Base-by-base conservation (phyloP, 2,797 vertebrate species). In the Cossypha niveicapilla region DNA sequence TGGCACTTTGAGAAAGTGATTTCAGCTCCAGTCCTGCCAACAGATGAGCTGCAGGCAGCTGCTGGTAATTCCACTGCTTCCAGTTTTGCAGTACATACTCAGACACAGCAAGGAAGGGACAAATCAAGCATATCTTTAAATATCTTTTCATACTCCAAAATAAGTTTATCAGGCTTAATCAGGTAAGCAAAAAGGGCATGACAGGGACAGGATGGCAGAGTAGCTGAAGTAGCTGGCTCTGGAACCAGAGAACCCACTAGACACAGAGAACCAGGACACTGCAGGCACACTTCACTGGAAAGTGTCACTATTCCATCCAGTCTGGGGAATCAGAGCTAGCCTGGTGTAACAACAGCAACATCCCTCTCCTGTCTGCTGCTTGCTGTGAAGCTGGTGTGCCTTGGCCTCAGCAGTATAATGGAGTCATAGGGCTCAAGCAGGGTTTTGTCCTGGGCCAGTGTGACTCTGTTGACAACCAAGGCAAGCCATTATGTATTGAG, bases 1-100 rank as follows among this genome's bases (percentile, higher is more conserved):
- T 97, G 97, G 96, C 95, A 91, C 93, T 95, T 92, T 25, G 70
- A 83, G 88, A 93, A 96, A 88, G 92, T 92, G 95, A 97, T 86
- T 96, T 92, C 94, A 93, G 68, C 73, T 75, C 89, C 73, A 79
- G 91, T 75, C 63, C 34, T 77, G 92, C 90, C 81, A 95, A 32
- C 35, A 85, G 78, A 93, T 71, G 96, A 89, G 62, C 76, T 95
- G 93, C 94, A 88, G 57, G 83, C 90, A 97, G 97, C 96, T 97
- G 96, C 93, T 76, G 74, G 71, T 57, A 66, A 23, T 50, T 87
- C 75, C 27, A 10, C 90, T 48, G 61, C 16, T 75, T 90, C 93
- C 88, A 67, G 67, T 34, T 57, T 67, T 65, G 42, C 81, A 44
- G 53, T 51, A 22, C 7, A 0, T 34, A 41, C n/a, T 66, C n/a